phyloP scores from a whole-genome alignment of 1,140 invertebrate genomes.

The Drosophila sucinea region DNA sequence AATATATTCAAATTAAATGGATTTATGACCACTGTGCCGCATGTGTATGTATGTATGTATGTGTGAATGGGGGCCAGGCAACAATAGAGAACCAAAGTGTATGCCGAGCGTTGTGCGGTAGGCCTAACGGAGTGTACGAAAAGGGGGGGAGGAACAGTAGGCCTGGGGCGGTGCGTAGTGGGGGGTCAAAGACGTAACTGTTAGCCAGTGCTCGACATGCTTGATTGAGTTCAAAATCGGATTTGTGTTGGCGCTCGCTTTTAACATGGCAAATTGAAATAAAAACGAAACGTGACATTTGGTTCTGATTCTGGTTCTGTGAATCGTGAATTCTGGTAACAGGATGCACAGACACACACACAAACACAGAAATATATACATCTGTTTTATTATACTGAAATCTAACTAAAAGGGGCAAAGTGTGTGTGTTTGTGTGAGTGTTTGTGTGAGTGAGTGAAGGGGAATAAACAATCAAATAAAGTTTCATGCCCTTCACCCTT shows the following conservation, averaged over 20 bases:
- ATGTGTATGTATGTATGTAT: background rate
- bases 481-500: conserved; percentile 50
- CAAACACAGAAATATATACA: conserved; percentile 1
- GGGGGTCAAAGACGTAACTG: conserved; percentile 37
- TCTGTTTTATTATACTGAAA: conserved; percentile 14
- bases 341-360: conserved; percentile 31
- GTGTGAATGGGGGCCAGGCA: background rate
- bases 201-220: conserved; percentile 52
- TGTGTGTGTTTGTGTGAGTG: background rate
- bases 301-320: conserved; percentile 29
- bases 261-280: conserved; percentile 76
- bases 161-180: background rate
- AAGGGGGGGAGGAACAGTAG: background rate
- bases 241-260: conserved; percentile 52
- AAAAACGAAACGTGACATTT: conserved; percentile 79
- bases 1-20: background rate
- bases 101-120: background rate
- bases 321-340: conserved; percentile 46
- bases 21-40: background rate
- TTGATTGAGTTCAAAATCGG: conserved; percentile 80
- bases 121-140: background rate
- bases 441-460: conserved; percentile 17
- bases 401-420: conserved; percentile 9
- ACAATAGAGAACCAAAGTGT: background rate
- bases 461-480: conserved; percentile 69